These are phyloP conservation scores for Psylliodes chrysocephalus DNA, from an alignment of 2,888 invertebrate species.

Conservation along the genomic window DNA sequence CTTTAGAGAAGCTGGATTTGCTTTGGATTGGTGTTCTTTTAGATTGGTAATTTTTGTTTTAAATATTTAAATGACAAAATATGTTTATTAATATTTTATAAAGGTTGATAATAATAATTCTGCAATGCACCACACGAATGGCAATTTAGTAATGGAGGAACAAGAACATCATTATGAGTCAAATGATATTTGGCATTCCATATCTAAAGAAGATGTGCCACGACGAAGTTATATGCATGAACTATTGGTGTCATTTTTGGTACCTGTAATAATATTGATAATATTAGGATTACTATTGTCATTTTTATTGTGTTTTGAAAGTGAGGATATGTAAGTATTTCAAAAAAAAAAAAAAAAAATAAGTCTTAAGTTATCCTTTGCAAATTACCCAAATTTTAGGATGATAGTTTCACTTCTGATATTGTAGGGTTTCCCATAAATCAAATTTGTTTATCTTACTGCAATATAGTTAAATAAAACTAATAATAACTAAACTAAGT, in stretches of 20 bases:
- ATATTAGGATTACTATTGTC: conserved; percentile 75
- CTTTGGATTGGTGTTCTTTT: conserved; percentile 91
- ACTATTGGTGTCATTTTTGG: conserved; percentile 75
- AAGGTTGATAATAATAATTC: conserved; percentile 61
- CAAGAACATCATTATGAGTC: conserved; percentile 58
- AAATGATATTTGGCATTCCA: conserved; percentile 70
- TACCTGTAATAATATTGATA: conserved; percentile 76
- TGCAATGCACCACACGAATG: conserved; percentile 59
- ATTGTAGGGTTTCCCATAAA: no score
- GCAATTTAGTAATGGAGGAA: conserved; percentile 56
- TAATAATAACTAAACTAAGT: no score
- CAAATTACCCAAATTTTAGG: no score
- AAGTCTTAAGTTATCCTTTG: no score
- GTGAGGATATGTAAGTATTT: conserved; percentile 79
- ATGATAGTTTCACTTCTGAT: no score
- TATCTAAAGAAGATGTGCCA: conserved; percentile 71
- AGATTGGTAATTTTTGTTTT: conserved; percentile 70
- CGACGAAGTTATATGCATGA: conserved; percentile 76
- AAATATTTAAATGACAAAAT: background rate
- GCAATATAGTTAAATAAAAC: no score
- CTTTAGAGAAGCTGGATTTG: conserved; percentile 82
- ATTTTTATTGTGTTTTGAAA: conserved; percentile 79
- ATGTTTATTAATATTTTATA: no score
- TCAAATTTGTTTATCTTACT: no score
- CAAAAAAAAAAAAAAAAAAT: no score